A percentile compares a stretch with the other conserved stretches of the same genome.
phyloP scores from a whole-genome alignment of 2,113 vertebrate genomes.

The Rostratula benghalensis region DNA sequence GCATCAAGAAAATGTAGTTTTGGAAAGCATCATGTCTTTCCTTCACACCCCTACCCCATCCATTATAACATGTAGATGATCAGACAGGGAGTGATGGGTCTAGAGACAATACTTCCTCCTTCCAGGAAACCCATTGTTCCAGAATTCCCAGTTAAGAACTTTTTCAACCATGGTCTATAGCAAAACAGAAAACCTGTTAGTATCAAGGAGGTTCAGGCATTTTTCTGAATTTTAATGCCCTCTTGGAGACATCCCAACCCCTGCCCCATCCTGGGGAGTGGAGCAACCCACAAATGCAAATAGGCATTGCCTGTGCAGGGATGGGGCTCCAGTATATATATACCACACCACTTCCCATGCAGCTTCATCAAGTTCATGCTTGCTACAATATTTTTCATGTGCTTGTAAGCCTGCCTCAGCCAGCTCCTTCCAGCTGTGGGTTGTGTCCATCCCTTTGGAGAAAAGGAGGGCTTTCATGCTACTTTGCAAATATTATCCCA shows the following conservation, averaged over 20 bases:
- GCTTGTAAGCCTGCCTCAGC: not conserved
- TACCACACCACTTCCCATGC: not conserved
- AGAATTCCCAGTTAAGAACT: not conserved
- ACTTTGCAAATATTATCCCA: not conserved
- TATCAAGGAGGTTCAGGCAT: not conserved
- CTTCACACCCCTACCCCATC: not conserved
- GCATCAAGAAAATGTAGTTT: not conserved
- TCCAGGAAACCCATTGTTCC: not conserved
- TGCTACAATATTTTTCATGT: accelerated
- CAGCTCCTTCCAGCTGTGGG: not conserved
- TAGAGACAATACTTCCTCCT: not conserved
- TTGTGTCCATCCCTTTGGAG: not conserved
- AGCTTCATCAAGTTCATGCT: not conserved
- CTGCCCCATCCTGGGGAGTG: not conserved
- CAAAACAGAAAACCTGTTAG: not conserved
- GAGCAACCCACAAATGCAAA: not conserved
- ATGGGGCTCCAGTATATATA: not conserved
- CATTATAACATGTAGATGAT: not conserved
- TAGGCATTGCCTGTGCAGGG: not conserved
- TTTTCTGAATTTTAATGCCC: not conserved
- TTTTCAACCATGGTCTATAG: not conserved
- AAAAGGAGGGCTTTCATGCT: not conserved
- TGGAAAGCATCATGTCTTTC: not conserved
- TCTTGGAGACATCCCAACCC: not conserved
- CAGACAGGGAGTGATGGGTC: not conserved